A percentile compares a stretch with the other conserved stretches of the same genome.
Conservation (phyloP, 2,797 vertebrate genomes). For the Poecilia gillii region DNA sequence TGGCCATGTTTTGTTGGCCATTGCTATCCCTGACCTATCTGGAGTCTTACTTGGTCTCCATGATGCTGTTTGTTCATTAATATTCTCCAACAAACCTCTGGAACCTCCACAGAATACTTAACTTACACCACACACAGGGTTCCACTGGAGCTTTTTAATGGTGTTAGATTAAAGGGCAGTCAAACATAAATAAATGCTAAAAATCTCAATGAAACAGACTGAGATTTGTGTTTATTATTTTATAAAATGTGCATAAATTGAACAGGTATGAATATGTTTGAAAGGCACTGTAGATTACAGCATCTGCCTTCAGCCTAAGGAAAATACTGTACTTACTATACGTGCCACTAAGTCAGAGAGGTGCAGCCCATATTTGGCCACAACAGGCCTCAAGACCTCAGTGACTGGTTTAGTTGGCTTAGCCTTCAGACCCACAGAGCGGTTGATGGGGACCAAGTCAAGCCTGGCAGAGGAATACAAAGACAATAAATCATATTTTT, state of each 20-base stretch:
- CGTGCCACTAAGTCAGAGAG: constrained; percentile 91
- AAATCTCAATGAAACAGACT: background rate
- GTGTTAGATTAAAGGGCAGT: background rate
- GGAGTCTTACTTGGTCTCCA: background rate
- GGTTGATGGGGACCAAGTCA: constrained; percentile 97
- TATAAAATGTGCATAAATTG: background rate
- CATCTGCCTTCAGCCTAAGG: background rate
- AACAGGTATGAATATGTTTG: background rate
- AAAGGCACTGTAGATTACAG: background rate
- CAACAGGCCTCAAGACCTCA: constrained; percentile 94
- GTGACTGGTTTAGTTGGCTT: constrained; percentile 99
- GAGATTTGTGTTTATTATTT: background rate
- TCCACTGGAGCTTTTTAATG: background rate
- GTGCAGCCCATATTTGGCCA: constrained; percentile 96
- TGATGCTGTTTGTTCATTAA: background rate
- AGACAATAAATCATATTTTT: background rate
- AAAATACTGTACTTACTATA: constrained; percentile 89
- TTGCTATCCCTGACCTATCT: background rate
- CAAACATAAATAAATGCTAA: background rate
- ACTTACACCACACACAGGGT: no score
- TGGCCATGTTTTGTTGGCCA: background rate
- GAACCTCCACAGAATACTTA: no score
- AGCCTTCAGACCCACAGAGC: constrained; percentile 96
- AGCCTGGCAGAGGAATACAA: constrained; percentile 78
- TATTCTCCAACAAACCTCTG: background rate